Base-by-base conservation (phyloP, 1,140 invertebrate genomes). In the Rhysida immarginata region DNA sequence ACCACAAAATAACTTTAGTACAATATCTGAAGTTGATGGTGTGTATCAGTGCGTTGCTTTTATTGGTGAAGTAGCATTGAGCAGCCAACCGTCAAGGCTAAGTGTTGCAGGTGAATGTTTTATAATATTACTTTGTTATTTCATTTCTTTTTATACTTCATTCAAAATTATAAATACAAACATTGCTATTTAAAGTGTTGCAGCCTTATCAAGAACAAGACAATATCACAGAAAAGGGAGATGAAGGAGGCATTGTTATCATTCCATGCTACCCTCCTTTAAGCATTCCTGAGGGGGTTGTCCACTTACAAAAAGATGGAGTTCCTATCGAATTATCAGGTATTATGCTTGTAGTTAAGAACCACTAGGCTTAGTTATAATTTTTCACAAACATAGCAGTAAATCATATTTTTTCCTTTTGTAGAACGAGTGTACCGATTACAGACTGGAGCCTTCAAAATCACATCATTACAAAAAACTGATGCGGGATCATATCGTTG, bases 401-500 rank as follows among this genome's bases (percentile, higher is more conserved):
- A 8, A 8, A 8, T 35, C 5, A 35, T 35, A 35, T 35, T 35
- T 35, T 35, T 35, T 35, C 16, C 16, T 16, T 35, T 35, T 8
- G 21, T 24, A 46, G 23, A 50, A 18, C 42, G 14, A 44, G 23
- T 20, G 18, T 25, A n/a, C 8, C 50, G 42, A 43, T n/a, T 48
- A 53, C 41, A n/a, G 20, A 46, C 5, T n/a, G 44, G 44, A 11
- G 18, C 5, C 20, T 46, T 46, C 44, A 46, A 46, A 20, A 11
- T 46, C 44, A 8, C 5, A n/a, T 46, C 44, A 20, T 75, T 80
- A 5, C 74, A 70, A 2, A 59, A 61, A 16, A 65, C 66, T 8
- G 72, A 80, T 65, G 68, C 71, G 18, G 78, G 78, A 0, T 68
- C 66, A 1, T 81, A 81, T 63, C 73, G 69, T n/a, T 80, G 78